These are phyloP conservation scores for Drosophila rellima DNA, from an alignment of 2,888 invertebrate genomes.

Conservation along the genomic window DNA sequence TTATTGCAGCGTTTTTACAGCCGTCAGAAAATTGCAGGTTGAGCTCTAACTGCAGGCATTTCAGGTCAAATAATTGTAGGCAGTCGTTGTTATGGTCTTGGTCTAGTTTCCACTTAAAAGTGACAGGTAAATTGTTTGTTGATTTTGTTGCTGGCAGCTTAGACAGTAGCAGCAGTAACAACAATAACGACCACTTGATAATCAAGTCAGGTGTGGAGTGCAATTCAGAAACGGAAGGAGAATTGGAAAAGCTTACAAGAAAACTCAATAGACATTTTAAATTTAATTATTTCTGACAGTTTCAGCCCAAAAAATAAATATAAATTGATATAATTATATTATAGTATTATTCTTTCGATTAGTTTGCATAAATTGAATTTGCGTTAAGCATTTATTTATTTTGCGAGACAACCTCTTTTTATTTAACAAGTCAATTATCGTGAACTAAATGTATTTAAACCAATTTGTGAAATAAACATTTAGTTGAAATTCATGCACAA, in stretches of 20 bases:
- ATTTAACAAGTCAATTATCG: neutral
- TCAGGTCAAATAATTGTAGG: conserved; percentile 45
- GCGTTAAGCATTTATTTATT: neutral
- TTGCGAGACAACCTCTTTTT: neutral
- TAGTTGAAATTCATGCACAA: neutral
- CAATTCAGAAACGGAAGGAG: neutral
- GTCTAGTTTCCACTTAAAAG: conserved; percentile 55
- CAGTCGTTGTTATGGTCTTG: conserved; percentile 35
- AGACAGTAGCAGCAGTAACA: neutral
- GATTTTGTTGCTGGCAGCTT: conserved; percentile 8
- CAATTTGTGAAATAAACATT: conserved; percentile 1
- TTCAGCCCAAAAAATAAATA: too few species aligned
- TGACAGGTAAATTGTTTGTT: conserved; percentile 56
- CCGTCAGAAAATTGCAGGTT: conserved; percentile 24
- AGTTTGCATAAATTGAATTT: too few species aligned
- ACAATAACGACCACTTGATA: neutral
- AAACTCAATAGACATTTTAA: too few species aligned
- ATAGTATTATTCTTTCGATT: too few species aligned
- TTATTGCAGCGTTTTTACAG: neutral
- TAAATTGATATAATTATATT: too few species aligned
- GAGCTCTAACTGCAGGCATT: conserved; percentile 37
- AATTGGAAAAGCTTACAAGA: neutral
- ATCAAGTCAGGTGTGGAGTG: conserved; percentile 7
- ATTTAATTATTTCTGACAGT: too few species aligned
- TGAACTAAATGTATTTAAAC: neutral